Base-by-base conservation (phyloP, 2,888 invertebrate genomes). In the Nephrotoma guestfalica region DNA sequence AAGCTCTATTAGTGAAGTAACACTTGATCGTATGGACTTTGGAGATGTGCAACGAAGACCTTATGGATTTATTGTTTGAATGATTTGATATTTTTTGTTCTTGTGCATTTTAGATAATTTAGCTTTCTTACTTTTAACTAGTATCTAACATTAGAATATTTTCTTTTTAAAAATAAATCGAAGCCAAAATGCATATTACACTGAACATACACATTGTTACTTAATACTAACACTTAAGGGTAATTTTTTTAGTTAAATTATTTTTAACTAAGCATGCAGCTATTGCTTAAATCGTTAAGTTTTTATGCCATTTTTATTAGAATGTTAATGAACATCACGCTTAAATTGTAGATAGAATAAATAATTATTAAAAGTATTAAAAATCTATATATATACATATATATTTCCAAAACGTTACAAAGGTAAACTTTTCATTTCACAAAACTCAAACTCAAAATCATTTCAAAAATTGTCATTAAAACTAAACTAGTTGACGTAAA, bases 1-100 rank as follows among this genome's bases (percentile, higher is more conserved):
- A 87, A 92, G 92, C 89, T 92, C 93, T 88, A 93, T 93, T 89
- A 93, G 93, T 89, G 93, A 93, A 91, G 92, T 92, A 87, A 91
- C 91, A 51, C 89, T 91, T 87, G 88, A 89, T 88, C 88, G 88
- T 87, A 87, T 89, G 87, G 89, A 88, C 42, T 57, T 86, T 57
- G 86, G 84, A 86, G 87, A 87, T 85, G 41, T 87, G 43, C 51
- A 87, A 86, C 86, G 7, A 6, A 84, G 40, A 71, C 11, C 15
- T 6, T 42, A 43, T 45, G n/a, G 43, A 86, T 42, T 40, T 11
- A 41, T 13, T 18, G 15, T 85, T 41, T 84, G n/a, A 45, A 45
- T 84, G 41, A 7, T 47, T 84, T 86, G 4, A 9, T 40, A 41
- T 86, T 51, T 15, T 47, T 86, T 47, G 30, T 86, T 45, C 11